Percentiles rank a stretch among this genome's conserved stretches.
Evolutionary conservation across 2,797 vertebrate species (phyloP).

Genomic region (Spatula clypeata): DNA sequence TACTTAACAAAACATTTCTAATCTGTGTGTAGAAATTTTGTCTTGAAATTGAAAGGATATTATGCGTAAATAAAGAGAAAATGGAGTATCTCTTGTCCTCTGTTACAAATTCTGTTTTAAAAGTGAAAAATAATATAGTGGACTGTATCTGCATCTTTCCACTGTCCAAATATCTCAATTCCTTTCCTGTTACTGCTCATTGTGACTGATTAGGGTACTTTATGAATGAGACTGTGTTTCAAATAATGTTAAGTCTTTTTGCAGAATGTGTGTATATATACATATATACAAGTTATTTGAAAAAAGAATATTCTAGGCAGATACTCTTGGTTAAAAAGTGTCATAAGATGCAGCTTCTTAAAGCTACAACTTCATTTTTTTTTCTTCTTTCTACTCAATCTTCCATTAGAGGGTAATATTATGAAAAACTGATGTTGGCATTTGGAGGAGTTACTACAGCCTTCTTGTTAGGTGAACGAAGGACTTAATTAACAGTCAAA

Average conservation of each 20-base stretch:
- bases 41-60: constrained; percentile 47
- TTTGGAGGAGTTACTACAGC: background rate
- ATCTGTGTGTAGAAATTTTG: constrained; percentile 39
- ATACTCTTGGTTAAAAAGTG: background rate
- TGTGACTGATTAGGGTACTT: background rate
- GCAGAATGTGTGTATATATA: background rate
- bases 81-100: background rate
- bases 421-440: background rate
- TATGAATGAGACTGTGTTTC: background rate
- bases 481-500: background rate
- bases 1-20: constrained; percentile 79
- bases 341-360: background rate
- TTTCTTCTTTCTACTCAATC: background rate
- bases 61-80: constrained; percentile 33
- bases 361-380: background rate
- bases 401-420: background rate
- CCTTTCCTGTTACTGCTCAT: background rate
- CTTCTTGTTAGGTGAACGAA: background rate
- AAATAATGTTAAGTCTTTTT: background rate
- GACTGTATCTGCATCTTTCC: background rate
- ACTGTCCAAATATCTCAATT: background rate
- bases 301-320: background rate
- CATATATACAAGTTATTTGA: background rate
- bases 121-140: constrained; percentile 42
- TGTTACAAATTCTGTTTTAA: constrained; percentile 47